phyloP scores from a whole-genome alignment of 2,113 vertebrate genomes.

The Galemys pyrenaicus region DNA sequence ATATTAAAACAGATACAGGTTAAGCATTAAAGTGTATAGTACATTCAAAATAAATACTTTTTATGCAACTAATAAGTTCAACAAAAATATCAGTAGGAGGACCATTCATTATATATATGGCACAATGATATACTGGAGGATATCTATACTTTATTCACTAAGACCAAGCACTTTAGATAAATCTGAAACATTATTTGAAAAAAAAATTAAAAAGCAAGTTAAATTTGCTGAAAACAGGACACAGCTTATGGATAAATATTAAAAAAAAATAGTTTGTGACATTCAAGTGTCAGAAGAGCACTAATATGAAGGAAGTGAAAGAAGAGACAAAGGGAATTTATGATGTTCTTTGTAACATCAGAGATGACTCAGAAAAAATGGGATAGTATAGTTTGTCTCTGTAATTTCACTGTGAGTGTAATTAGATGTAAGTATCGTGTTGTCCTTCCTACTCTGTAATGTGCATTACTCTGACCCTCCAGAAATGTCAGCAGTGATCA shows the following conservation, averaged over 20 bases:
- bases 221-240: not conserved
- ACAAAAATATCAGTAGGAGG: accelerated
- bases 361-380: not conserved
- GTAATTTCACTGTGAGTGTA: not conserved
- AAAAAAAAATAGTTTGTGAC: not conserved
- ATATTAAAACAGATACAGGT: not conserved
- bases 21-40: not conserved
- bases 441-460: not conserved
- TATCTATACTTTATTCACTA: not conserved
- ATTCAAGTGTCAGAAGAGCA: not conserved
- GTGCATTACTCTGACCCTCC: not conserved
- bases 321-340: too few relatives aligned
- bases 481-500: not conserved
- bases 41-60: not conserved
- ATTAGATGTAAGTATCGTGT: not conserved
- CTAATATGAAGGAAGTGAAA: not conserved
- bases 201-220: not conserved
- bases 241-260: not conserved
- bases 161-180: not conserved
- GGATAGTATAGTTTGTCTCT: not conserved
- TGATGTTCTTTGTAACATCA: not conserved
- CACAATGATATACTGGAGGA: not conserved
- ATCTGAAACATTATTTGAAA: not conserved
- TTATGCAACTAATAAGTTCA: not conserved
- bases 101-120: not conserved